Evolutionary conservation across 2,113 vertebrate genomes (phyloP), one percentile per base, ranked within the genome.

Genomic region (Pteropus alecto): DNA sequence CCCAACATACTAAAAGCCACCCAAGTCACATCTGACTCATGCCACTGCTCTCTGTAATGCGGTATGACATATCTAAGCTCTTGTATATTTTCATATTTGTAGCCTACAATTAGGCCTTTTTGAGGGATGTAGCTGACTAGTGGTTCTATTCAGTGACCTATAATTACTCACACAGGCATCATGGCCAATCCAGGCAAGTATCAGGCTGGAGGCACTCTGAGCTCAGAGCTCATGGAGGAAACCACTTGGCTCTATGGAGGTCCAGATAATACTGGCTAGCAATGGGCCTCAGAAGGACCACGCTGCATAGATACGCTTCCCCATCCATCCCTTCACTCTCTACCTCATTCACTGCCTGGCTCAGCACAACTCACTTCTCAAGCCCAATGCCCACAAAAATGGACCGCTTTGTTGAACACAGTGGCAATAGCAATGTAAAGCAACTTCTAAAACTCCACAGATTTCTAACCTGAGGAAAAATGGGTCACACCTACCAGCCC

Each of bases 71-170:
- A 51, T 93, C 94, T 98, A 96, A 97, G 93, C 95, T 93, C 95
- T 96, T 95, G 93, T 97, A 41, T 97, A 95, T 97, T 96, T 97
- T 97, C 89, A 83, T 90, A 94, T 96, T 93, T 96, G 60, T 77
- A 97, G 93, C 97, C 96, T 97, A 95, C 87, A 98, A 97, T 98
- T 96, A 98, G 67, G 93, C 93, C 93, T 97, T 97, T 96, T 93
- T 97, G 96, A 98, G 97, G 97, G 97, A 96, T 97, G 96, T 97
- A 94, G 84, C 70, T 95, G 94, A 97, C 94, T 93, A 87, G 90
- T 77, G 92, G 91, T 94, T 97, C 95, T 92, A 90, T 91, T 95
- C 54, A 30, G 54, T 87, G 95, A 83, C 97, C 97, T 97, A 63
- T 97, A 98, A 98, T 98, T 97, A 98, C 73, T 93, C 92, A 87